Conservation (phyloP, 2,888 invertebrate species). For the Myopa testacea region DNA sequence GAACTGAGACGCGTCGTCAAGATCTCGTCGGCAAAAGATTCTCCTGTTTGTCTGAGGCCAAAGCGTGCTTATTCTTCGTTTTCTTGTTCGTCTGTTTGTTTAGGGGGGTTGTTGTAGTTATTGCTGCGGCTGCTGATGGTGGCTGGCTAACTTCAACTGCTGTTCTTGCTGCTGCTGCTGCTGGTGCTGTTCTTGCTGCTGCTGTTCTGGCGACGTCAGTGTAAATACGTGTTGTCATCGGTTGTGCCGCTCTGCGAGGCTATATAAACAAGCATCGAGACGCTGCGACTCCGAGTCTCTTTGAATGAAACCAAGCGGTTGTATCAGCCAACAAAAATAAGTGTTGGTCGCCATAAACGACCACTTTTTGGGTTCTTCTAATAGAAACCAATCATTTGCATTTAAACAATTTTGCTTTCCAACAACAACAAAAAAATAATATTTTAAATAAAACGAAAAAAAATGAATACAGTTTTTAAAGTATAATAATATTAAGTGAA, state of each 20-base stretch:
- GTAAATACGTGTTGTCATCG: background rate
- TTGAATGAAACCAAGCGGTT: slow-evolving; percentile 69
- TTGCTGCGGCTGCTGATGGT: slow-evolving; percentile 22
- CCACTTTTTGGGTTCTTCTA: slow-evolving; percentile 21
- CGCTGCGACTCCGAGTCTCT: slow-evolving; percentile 69
- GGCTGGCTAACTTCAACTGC: slow-evolving; percentile 15
- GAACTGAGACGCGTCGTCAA: background rate
- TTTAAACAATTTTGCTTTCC: background rate
- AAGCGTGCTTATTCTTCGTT: slow-evolving; percentile 5
- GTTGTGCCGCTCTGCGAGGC: slow-evolving; percentile 58
- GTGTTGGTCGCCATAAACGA: slow-evolving; percentile 42
- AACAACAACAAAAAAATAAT: background rate
- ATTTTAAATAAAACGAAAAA: background rate
- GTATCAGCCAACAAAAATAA: slow-evolving; percentile 59
- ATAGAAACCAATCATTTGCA: slow-evolving; percentile 1
- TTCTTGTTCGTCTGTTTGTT: slow-evolving; percentile 39
- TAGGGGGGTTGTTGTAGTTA: slow-evolving; percentile 38
- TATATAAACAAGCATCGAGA: slow-evolving; percentile 70
- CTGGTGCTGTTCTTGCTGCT: background rate
- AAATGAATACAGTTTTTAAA: background rate
- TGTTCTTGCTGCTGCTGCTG: slow-evolving; percentile 48
- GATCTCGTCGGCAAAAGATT: slow-evolving; percentile 17
- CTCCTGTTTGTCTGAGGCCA: slow-evolving; percentile 17
- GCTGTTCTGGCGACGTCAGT: background rate
- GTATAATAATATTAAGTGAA: slow-evolving; percentile 5